These are phyloP conservation scores for Spheniscus humboldti DNA, from an alignment of 2,797 vertebrate species.

Conservation along the genomic window DNA sequence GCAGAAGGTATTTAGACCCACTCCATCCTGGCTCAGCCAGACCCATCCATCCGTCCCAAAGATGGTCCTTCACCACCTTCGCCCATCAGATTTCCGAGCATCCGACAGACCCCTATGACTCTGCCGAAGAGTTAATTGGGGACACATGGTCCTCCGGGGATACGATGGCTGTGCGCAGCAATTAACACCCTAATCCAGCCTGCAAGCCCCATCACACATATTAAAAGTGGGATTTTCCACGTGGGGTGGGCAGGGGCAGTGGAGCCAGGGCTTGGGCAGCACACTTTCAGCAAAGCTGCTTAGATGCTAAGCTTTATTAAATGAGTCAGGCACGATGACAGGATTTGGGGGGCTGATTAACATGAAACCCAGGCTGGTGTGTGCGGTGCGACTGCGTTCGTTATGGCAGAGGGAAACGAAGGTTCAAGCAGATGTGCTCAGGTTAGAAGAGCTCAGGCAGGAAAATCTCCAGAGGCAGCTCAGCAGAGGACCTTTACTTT, in stretches of 20 bases:
- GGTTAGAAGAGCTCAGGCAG: constrained; percentile 5
- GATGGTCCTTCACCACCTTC: not conserved
- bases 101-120: not conserved
- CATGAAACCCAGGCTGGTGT: constrained; percentile 49
- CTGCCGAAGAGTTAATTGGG: constrained; percentile 46
- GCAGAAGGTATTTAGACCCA: not conserved
- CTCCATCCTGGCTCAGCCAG: not conserved
- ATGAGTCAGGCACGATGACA: constrained; percentile 61
- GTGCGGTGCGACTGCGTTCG: not conserved
- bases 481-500: not conserved
- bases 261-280: constrained; percentile 62
- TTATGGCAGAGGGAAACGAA: constrained; percentile 27
- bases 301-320: constrained; percentile 76
- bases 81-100: not conserved
- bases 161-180: not conserved
- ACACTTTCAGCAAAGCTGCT: constrained; percentile 76
- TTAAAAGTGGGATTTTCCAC: constrained; percentile 76
- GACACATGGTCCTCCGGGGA: constrained; percentile 25
- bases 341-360: constrained; percentile 59
- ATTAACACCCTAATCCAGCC: constrained; percentile 68
- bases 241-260: constrained; percentile 26
- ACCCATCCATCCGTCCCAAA: not conserved
- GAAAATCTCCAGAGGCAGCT: not conserved
- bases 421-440: constrained; percentile 30
- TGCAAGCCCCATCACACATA: constrained; percentile 59